Conservation (phyloP, 2,888 invertebrate species). For the Omphaloscelis lunosa region DNA sequence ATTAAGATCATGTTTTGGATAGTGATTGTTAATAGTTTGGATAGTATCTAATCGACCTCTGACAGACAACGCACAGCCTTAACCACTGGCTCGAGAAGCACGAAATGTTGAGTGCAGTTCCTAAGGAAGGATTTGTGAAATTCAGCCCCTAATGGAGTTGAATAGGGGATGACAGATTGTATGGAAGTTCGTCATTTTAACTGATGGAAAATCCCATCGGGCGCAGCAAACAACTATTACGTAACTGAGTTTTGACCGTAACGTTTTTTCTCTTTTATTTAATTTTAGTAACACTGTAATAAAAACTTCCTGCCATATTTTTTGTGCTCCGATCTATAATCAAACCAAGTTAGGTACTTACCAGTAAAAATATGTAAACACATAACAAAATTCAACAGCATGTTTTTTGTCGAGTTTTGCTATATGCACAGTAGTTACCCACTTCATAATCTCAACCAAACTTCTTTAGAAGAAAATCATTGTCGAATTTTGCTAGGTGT, state of each 20-base stretch:
- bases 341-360: background rate
- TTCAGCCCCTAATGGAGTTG: no score
- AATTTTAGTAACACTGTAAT: slow-evolving; percentile 1
- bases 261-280: background rate
- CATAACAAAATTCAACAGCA: background rate
- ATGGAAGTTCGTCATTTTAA: background rate
- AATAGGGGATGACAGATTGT: background rate
- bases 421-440: no score
- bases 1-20: background rate
- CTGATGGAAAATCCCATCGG: background rate
- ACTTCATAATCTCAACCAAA: no score
- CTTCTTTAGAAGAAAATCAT: no score
- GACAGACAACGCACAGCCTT: background rate
- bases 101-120: background rate
- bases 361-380: background rate
- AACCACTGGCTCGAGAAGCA: background rate
- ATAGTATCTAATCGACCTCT: background rate
- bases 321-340: background rate
- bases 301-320: background rate
- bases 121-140: background rate
- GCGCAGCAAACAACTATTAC: background rate
- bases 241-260: background rate
- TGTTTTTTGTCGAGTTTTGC: no score
- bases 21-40: background rate
- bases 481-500: no score